phyloP scores from a whole-genome alignment of 1,140 invertebrate species.

The Brachionus rotundiformis region DNA sequence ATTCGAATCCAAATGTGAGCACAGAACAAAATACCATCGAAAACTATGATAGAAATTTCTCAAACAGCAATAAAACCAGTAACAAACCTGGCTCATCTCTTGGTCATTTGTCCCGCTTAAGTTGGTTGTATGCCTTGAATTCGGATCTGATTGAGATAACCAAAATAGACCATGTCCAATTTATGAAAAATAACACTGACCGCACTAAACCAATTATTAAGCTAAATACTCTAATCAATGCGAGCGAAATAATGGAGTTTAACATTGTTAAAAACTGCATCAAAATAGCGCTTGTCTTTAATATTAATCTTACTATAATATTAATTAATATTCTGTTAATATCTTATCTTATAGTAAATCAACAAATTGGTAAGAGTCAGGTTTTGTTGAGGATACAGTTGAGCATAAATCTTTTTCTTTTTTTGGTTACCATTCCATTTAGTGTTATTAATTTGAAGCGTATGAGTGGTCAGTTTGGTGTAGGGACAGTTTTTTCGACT shows the following conservation, averaged over 20 bases:
- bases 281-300: neutral
- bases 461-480: neutral
- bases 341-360: neutral
- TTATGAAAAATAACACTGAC: neutral
- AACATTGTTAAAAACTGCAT: slow-evolving; percentile 10
- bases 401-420: neutral
- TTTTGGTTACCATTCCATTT: neutral
- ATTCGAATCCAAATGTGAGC: neutral
- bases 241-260: slow-evolving; percentile 18
- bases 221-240: slow-evolving; percentile 1
- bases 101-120: neutral
- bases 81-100: neutral
- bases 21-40: neutral
- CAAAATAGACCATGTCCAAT: neutral
- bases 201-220: slow-evolving; percentile 24
- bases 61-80: neutral
- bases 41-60: neutral
- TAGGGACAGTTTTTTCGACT: neutral
- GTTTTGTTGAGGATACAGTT: neutral
- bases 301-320: slow-evolving; percentile 10
- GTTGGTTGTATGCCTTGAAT: neutral
- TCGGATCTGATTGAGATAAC: neutral
- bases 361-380: neutral
- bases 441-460: neutral
- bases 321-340: slow-evolving; percentile 9